Conservation (phyloP, 2,113 vertebrate species). For the Rhynchopsitta pachyrhyncha region DNA sequence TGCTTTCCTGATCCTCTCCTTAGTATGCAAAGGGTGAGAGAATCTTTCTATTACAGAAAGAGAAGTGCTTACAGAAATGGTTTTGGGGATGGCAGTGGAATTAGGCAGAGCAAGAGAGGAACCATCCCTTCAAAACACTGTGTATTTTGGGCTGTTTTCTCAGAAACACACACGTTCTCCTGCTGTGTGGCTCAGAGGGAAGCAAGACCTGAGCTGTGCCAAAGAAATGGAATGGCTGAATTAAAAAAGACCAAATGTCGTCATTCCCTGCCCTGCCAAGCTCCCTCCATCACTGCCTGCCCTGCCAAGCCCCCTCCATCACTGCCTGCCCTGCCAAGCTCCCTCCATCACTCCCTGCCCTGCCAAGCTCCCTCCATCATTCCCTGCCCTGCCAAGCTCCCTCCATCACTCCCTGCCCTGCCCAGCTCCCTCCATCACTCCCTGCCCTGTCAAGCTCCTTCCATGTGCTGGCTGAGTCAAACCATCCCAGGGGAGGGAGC, state of each 20-base stretch:
- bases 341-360: background rate
- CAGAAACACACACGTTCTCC: background rate
- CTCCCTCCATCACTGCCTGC: background rate
- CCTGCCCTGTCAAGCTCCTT: background rate
- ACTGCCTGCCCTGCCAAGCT: background rate
- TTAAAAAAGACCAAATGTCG: background rate
- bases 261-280: background rate
- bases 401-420: background rate
- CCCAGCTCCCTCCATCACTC: background rate
- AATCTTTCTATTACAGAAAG: background rate
- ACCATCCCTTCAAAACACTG: background rate
- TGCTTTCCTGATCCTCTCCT: conserved; percentile 2
- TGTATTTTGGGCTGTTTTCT: background rate
- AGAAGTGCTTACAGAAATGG: background rate
- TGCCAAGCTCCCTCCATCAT: background rate
- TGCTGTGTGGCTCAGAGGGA: background rate
- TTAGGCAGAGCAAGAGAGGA: background rate
- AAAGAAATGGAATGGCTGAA: background rate
- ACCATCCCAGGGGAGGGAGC: background rate
- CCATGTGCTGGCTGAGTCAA: background rate
- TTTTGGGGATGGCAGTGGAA: background rate
- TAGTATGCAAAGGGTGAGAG: background rate
- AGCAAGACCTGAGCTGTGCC: background rate
- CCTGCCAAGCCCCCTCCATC: background rate
- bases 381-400: background rate